Conservation (phyloP, 2,113 vertebrate species). For the Pygoscelis antarcticus region DNA sequence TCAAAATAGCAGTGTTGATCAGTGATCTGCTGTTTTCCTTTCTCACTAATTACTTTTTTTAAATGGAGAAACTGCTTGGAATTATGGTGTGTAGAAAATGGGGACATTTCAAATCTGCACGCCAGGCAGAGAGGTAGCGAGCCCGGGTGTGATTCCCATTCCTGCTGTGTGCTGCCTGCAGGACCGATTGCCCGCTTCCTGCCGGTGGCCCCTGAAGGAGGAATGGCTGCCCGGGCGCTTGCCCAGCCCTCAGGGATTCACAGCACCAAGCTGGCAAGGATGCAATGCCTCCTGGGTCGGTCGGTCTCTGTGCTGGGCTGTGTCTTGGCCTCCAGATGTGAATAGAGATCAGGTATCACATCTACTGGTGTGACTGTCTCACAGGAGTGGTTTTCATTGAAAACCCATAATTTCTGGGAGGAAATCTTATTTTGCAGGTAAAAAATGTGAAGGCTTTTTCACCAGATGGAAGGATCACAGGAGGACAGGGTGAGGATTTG, state of each 20-base stretch:
- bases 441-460: not conserved
- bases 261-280: not conserved
- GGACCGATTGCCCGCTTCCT: accelerated
- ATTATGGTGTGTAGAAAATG: not conserved
- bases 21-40: not conserved
- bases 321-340: not conserved
- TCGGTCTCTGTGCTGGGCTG: not conserved
- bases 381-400: not conserved
- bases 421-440: not conserved
- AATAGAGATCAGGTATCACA: not conserved
- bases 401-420: not conserved
- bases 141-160: not conserved
- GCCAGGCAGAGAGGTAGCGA: accelerated
- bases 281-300: not conserved
- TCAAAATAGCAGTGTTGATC: not conserved
- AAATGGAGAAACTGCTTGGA: not conserved
- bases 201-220: accelerated
- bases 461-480: not conserved
- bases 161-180: accelerated
- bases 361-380: not conserved
- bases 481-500: not conserved
- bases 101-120: not conserved
- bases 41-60: not conserved
- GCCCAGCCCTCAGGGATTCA: not conserved
- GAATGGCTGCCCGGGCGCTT: accelerated